Conservation (phyloP, 2,113 vertebrate species). For the Columbina picui region DNA sequence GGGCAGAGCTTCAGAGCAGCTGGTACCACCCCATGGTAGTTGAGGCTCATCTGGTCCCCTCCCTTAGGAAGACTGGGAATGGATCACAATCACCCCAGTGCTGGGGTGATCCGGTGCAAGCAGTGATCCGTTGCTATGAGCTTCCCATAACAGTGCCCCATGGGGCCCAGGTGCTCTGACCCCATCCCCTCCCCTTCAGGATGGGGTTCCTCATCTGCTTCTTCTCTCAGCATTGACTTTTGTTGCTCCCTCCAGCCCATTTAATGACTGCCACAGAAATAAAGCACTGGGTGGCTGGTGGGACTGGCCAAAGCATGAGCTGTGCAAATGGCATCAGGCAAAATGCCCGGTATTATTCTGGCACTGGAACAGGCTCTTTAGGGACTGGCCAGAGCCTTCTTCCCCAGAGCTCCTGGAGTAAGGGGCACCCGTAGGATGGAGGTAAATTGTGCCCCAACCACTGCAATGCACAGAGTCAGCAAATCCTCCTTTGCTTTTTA, state of each 20-base stretch:
- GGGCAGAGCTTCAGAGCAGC: neutral
- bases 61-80: neutral
- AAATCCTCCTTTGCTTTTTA: neutral
- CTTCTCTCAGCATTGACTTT: neutral
- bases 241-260: fast-evolving
- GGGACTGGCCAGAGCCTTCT: neutral
- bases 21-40: neutral
- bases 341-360: neutral
- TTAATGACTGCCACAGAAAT: neutral
- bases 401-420: neutral
- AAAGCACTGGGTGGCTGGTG: neutral
- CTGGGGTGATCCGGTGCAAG: neutral
- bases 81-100: neutral
- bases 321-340: slow-evolving; percentile 16
- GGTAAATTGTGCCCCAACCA: neutral
- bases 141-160: neutral
- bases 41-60: neutral
- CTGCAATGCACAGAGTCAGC: fast-evolving
- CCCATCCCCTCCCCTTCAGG: neutral
- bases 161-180: neutral
- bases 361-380: neutral
- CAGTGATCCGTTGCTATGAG: neutral
- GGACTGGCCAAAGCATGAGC: neutral
- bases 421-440: neutral
- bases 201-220: neutral